These are phyloP conservation scores for Dascillus cervinus DNA, from an alignment of 2,888 invertebrate species.

Conservation along the genomic window DNA sequence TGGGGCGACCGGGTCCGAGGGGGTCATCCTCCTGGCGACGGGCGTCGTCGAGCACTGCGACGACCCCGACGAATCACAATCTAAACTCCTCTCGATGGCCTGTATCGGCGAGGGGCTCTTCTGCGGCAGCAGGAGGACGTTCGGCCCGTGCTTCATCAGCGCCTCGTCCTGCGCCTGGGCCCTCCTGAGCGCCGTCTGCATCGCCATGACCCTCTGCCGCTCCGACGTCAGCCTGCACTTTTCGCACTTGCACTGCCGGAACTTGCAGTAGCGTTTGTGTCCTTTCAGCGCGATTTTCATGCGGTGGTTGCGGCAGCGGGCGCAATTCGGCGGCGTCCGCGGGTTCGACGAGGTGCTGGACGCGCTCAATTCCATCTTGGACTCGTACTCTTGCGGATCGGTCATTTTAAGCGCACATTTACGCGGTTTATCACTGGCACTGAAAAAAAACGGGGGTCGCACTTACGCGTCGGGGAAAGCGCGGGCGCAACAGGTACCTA, in stretches of 20 bases:
- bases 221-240: constrained; percentile 83
- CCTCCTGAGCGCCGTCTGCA: constrained; percentile 74
- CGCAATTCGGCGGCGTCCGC: constrained; percentile 85
- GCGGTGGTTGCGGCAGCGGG: constrained; percentile 87
- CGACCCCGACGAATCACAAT: constrained; percentile 55
- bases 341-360: constrained; percentile 53
- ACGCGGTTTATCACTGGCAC: too few species aligned
- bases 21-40: constrained; percentile 41
- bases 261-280: constrained; percentile 88
- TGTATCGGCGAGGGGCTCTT: constrained; percentile 40
- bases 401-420: too few species aligned
- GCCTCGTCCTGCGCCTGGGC: constrained; percentile 83
- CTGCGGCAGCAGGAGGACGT: constrained; percentile 27
- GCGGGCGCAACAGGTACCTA: neutral
- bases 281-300: constrained; percentile 81
- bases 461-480: too few species aligned
- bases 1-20: constrained; percentile 42
- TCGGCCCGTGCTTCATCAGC: constrained; percentile 34
- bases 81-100: constrained; percentile 35
- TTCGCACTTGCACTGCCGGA: constrained; percentile 74
- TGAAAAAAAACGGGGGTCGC: too few species aligned
- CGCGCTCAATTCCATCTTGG: constrained; percentile 47
- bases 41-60: constrained; percentile 50
- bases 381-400: constrained; percentile 47
- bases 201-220: constrained; percentile 82